Percentiles rank a stretch among this genome's conserved stretches.
These are phyloP conservation scores for Ochropleura plecta DNA, from an alignment of 2,888 invertebrate species.

Conservation along the genomic window DNA sequence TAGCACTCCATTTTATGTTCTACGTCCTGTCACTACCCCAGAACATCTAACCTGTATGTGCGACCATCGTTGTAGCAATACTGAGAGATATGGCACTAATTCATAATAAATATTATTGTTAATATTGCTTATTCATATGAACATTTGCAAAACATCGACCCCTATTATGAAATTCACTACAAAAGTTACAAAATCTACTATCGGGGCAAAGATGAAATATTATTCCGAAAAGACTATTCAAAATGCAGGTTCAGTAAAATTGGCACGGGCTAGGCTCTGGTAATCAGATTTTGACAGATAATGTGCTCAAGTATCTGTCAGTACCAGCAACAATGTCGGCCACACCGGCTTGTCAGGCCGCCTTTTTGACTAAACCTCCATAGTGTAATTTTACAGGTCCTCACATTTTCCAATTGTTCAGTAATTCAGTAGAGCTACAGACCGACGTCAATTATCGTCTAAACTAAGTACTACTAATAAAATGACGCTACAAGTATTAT, in stretches of 20 bases:
- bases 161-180: conserved; percentile 16
- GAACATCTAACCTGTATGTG: conserved; percentile 79
- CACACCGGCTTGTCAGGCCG: neutral
- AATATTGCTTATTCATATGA: conserved; percentile 39
- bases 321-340: too few relatives aligned
- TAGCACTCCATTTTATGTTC: conserved; percentile 39
- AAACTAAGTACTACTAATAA: conserved; percentile 79
- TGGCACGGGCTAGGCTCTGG: neutral
- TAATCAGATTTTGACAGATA: neutral
- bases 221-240: conserved; percentile 2
- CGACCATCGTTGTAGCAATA: conserved; percentile 63
- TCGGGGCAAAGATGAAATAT: neutral
- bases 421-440: conserved; percentile 62
- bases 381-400: neutral
- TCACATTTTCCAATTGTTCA: conserved; percentile 39
- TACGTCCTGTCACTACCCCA: conserved; percentile 68
- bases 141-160: conserved; percentile 30
- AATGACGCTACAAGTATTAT: conserved; percentile 82
- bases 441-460: conserved; percentile 69
- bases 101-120: conserved; percentile 32
- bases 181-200: conserved; percentile 51
- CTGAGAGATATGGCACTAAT: conserved; percentile 56
- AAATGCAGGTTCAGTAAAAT: neutral
- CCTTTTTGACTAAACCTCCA: neutral
- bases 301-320: neutral